These are phyloP conservation scores for Pantherophis vulpinus DNA, from an alignment of 2,797 vertebrate genomes.

Conservation along the genomic window DNA sequence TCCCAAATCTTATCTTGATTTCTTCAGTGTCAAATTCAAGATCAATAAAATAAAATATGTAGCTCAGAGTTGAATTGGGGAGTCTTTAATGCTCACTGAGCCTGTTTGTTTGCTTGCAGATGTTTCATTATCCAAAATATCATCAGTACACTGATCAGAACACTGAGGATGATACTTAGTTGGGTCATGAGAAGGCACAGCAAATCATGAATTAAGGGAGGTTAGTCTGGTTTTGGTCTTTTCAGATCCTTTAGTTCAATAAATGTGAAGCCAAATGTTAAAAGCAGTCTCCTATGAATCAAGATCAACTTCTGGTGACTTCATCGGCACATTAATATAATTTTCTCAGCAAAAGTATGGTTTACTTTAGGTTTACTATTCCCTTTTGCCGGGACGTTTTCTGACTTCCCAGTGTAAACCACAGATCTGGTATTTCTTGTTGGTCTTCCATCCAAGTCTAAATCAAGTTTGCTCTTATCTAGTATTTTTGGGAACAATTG, in stretches of 20 bases:
- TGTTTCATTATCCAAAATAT: neutral
- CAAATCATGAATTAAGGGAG: neutral
- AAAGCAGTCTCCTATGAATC: neutral
- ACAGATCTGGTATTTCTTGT: neutral
- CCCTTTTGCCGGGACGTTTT: neutral
- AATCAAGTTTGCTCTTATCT: neutral
- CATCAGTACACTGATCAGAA: neutral
- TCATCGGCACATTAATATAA: neutral
- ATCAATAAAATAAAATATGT: neutral
- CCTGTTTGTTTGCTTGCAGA: neutral
- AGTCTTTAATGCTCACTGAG: neutral
- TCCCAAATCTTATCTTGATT: neutral
- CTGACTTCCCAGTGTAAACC: neutral
- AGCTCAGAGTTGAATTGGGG: neutral
- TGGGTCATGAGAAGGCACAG: neutral
- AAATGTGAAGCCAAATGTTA: neutral
- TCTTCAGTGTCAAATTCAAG: neutral
- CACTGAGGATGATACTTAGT: neutral
- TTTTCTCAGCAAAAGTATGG: neutral
- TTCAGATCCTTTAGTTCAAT: neutral
- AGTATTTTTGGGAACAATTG: neutral
- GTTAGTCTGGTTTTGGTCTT: neutral
- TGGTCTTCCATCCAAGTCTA: neutral
- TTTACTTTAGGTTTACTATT: neutral
- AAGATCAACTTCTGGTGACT: neutral